Evolutionary conservation across 2,888 invertebrate genomes (phyloP).

Genomic region (Limenitis camilla): DNA sequence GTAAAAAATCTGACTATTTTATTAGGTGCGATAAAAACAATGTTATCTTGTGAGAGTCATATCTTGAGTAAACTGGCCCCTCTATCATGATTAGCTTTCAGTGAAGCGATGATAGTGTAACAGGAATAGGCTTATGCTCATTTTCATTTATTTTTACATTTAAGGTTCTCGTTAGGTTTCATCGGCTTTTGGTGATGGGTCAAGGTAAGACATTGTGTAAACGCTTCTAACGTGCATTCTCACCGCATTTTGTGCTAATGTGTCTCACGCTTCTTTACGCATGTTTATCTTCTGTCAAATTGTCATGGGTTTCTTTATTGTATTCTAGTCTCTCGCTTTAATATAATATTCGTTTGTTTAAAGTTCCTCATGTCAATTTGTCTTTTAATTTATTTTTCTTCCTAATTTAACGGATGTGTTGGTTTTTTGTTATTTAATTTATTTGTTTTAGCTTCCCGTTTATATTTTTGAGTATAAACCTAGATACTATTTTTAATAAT

Average conservation of each 20-base stretch:
- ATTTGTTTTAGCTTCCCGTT: constrained; percentile 7
- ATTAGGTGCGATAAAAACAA: constrained; percentile 26
- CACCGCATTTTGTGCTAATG: constrained; percentile 41
- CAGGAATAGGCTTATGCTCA: constrained; percentile 23
- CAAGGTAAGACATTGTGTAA: constrained; percentile 55
- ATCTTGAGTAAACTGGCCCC: constrained; percentile 48
- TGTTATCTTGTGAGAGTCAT: constrained; percentile 32
- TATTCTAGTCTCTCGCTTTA: constrained; percentile 23
- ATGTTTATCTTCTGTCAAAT: constrained; percentile 17
- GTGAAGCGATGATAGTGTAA: constrained; percentile 25
- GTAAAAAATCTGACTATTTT: constrained; percentile 29
- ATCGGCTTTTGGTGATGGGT: constrained; percentile 64
- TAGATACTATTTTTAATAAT: background rate
- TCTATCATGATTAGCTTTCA: constrained; percentile 33
- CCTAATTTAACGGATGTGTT: too few relatives aligned
- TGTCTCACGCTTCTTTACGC: constrained; percentile 24
- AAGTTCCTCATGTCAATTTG: too few relatives aligned
- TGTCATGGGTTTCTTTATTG: constrained; percentile 12
- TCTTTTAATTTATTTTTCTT: too few relatives aligned
- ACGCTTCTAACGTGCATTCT: constrained; percentile 48
- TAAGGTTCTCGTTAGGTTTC: constrained; percentile 35
- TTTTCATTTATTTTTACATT: constrained; percentile 30
- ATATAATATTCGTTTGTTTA: constrained; percentile 18
- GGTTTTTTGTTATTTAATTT: background rate
- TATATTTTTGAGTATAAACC: constrained; percentile 1